Evolutionary conservation across 2,888 invertebrate genomes (phyloP).

Genomic region (Eilema sororculum): DNA sequence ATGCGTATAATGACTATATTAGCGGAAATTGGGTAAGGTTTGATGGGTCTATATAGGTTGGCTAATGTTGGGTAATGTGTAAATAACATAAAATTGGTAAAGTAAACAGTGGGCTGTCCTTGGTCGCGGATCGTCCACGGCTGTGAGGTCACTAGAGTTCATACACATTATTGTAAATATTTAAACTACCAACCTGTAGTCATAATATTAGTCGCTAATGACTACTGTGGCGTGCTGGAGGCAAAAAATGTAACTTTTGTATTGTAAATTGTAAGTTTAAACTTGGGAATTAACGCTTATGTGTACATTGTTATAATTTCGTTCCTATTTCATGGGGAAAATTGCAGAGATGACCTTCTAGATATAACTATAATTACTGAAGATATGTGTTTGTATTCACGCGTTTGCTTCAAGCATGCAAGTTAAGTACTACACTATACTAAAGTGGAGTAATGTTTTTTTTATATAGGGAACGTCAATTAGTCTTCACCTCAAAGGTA

Average conservation of each 20-base stretch:
- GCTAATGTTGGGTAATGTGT: conserved; percentile 45
- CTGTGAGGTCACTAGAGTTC: conserved; percentile 59
- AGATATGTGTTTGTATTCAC: background rate
- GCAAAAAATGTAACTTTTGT: background rate
- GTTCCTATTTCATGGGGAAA: background rate
- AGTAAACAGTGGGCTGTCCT: conserved; percentile 61
- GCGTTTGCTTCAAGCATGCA: background rate
- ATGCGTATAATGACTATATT: conserved; percentile 28
- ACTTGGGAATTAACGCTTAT: background rate
- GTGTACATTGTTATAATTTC: background rate
- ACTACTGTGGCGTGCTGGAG: conserved; percentile 16
- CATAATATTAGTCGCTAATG: conserved; percentile 33
- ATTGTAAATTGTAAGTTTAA: background rate
- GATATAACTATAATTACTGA: background rate
- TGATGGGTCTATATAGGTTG: conserved; percentile 55
- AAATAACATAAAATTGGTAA: conserved; percentile 52
- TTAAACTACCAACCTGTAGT: conserved; percentile 49
- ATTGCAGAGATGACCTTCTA: conserved; percentile 1
- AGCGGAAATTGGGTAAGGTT: conserved; percentile 42
- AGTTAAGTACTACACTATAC: background rate
- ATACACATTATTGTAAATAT: conserved; percentile 56
- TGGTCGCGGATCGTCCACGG: conserved; percentile 56
- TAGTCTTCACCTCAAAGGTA: no score
- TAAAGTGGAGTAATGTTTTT: background rate
- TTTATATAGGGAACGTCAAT: no score